phyloP scores from a whole-genome alignment of 2,888 invertebrate genomes.

The Thelaira solivaga region DNA sequence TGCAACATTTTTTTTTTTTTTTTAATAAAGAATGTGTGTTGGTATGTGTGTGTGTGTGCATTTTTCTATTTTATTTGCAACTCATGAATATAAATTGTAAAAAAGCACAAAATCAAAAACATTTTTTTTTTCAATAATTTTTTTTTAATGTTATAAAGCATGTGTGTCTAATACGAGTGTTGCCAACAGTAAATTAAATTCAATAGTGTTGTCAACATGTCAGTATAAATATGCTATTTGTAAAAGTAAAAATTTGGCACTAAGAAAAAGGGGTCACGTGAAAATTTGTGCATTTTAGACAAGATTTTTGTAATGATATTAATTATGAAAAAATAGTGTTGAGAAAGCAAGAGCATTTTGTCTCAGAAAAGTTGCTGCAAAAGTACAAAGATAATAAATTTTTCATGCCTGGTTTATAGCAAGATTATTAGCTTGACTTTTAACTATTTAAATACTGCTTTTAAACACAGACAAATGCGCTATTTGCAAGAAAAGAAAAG shows the following conservation, averaged over 20 bases:
- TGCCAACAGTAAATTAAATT: conserved; percentile 31
- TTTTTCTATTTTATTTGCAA: conserved; percentile 7
- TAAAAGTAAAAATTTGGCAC: not conserved
- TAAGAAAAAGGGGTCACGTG: not conserved
- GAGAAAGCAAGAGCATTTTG: too few species aligned
- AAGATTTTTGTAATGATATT: too few species aligned
- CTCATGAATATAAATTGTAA: conserved; percentile 46
- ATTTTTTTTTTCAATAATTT: conserved; percentile 5
- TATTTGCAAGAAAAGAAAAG: too few species aligned
- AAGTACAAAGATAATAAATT: too few species aligned
- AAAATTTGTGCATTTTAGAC: too few species aligned
- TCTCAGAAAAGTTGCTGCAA: too few species aligned
- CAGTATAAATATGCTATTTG: not conserved
- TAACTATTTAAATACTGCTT: too few species aligned
- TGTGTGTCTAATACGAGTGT: conserved; percentile 3
- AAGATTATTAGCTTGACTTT: too few species aligned
- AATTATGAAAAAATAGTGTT: too few species aligned
- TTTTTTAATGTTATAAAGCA: too few species aligned
- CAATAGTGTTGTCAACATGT: conserved; percentile 1
- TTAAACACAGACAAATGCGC: too few species aligned
- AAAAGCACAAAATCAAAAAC: conserved; percentile 20
- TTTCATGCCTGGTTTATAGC: too few species aligned
- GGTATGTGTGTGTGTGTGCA: not conserved
- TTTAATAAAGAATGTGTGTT: not conserved
- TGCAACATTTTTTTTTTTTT: not conserved